phyloP scores from a whole-genome alignment of 2,888 invertebrate species.

The Phyto melanocephala region DNA sequence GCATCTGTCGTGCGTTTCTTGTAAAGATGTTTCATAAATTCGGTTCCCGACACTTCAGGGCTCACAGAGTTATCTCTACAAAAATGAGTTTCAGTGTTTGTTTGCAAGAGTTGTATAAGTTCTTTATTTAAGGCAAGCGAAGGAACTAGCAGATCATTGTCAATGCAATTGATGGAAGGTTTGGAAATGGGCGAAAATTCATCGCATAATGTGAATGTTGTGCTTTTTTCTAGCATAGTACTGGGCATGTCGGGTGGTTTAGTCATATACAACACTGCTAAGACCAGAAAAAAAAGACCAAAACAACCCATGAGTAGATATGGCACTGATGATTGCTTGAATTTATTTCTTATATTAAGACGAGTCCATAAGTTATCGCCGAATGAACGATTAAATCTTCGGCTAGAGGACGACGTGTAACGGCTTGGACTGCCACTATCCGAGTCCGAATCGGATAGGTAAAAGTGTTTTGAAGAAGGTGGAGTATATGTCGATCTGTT shows the following conservation, averaged over 20 bases:
- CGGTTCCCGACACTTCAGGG: slow-evolving; percentile 83
- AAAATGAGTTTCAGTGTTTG: slow-evolving; percentile 79
- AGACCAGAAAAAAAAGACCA: slow-evolving; percentile 83
- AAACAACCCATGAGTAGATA: slow-evolving; percentile 81
- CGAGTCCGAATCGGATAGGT: slow-evolving; percentile 59
- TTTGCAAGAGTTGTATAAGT: slow-evolving; percentile 83
- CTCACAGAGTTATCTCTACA: slow-evolving; percentile 77
- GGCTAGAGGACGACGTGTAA: slow-evolving; percentile 46
- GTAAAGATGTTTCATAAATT: slow-evolving; percentile 81
- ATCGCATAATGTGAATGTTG: slow-evolving; percentile 81
- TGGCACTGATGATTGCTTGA: slow-evolving; percentile 64
- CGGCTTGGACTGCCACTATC: slow-evolving; percentile 44
- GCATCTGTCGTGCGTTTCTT: slow-evolving; percentile 50
- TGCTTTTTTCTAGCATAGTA: slow-evolving; percentile 76
- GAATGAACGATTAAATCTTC: slow-evolving; percentile 41
- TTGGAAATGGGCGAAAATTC: slow-evolving; percentile 55
- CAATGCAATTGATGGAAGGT: slow-evolving; percentile 80
- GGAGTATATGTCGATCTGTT: slow-evolving; percentile 57
- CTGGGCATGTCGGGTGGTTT: slow-evolving; percentile 77
- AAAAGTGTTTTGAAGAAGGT: slow-evolving; percentile 51
- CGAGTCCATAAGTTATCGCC: slow-evolving; percentile 34
- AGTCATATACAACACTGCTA: slow-evolving; percentile 85
- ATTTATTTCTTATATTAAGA: slow-evolving; percentile 51
- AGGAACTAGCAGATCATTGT: slow-evolving; percentile 82
- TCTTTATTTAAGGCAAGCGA: slow-evolving; percentile 83